Evolutionary conservation across 2,113 vertebrate species (phyloP).

Genomic region (Lophura nycthemera): DNA sequence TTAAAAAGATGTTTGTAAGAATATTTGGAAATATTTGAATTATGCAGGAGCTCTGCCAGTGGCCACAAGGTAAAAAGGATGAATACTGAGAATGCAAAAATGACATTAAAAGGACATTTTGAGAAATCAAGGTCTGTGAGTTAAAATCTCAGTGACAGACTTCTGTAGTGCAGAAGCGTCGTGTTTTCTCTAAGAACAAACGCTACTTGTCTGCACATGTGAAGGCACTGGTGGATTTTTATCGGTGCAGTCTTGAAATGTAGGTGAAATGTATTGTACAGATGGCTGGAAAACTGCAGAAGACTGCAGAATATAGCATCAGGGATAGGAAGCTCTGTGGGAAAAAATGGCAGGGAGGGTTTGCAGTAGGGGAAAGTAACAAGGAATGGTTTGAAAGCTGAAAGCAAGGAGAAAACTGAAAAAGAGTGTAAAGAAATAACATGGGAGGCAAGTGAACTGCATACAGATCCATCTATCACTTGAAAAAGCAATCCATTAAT

Average conservation of each 20-base stretch:
- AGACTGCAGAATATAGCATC: background rate
- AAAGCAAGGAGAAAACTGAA: background rate
- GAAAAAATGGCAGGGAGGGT: background rate
- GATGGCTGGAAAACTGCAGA: background rate
- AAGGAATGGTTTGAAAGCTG: background rate
- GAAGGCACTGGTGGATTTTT: background rate
- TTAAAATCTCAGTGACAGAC: background rate
- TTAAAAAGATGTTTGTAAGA: background rate
- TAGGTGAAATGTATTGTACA: background rate
- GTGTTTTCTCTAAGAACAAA: background rate
- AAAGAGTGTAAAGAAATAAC: background rate
- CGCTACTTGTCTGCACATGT: background rate
- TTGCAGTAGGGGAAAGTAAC: background rate
- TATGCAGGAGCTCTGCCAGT: background rate
- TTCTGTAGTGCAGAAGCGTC: background rate
- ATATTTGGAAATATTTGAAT: background rate
- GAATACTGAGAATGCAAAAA: background rate
- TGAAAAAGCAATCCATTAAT: background rate
- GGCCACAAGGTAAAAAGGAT: background rate
- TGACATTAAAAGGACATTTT: rapidly evolving
- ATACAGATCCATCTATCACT: background rate
- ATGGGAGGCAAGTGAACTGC: background rate
- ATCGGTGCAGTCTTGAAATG: background rate
- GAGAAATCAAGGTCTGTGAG: background rate
- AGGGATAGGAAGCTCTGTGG: background rate